Evolutionary conservation across 2,888 invertebrate genomes (phyloP).

Genomic region (Mactromeris polynyma): DNA sequence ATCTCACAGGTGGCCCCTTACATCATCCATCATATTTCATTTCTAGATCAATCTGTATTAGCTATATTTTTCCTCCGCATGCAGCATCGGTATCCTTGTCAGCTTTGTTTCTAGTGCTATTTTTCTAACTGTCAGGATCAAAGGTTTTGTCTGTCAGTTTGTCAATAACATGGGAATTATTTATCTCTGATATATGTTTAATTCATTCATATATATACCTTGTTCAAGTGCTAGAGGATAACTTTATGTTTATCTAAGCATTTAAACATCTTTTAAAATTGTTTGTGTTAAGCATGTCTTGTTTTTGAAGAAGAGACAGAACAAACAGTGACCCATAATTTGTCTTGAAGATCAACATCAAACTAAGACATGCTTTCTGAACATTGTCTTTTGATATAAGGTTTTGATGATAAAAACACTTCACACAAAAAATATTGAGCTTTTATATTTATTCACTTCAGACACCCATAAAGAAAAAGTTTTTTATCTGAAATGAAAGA

Average conservation of each 20-base stretch:
- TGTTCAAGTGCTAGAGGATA: conserved; percentile 1
- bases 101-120: not conserved
- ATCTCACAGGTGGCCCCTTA: not conserved
- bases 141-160: not conserved
- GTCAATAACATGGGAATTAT: conserved; percentile 10
- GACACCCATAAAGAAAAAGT: not conserved
- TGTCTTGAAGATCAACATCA: not conserved
- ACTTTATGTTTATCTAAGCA: not conserved
- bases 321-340: conserved; percentile 8
- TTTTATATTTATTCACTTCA: not conserved
- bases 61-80: not conserved
- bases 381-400: conserved; percentile 3
- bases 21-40: not conserved
- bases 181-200: conserved; percentile 16
- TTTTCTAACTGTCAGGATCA: not conserved
- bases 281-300: conserved; percentile 4
- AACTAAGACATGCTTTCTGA: not conserved
- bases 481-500: conserved; percentile 10
- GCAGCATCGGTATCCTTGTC: not conserved
- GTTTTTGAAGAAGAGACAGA: not conserved
- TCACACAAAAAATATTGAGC: not conserved
- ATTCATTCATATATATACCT: conserved; percentile 9
- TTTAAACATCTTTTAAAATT: conserved; percentile 13
- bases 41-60: not conserved
- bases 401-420: conserved; percentile 5